Conservation (phyloP, 2,797 vertebrate genomes). For the Uromys caudimaculatus region DNA sequence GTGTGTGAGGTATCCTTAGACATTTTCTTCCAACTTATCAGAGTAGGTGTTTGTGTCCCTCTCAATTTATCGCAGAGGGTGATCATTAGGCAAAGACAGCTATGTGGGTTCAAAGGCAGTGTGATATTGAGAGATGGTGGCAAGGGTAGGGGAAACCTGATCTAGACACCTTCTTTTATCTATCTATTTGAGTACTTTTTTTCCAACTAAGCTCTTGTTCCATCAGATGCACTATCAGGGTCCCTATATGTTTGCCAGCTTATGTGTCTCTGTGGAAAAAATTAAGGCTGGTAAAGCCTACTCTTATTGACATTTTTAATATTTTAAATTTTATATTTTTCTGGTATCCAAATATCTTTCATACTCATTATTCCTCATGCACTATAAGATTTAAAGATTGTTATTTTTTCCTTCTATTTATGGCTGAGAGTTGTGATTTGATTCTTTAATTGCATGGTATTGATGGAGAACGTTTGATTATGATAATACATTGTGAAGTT, state of each 20-base stretch:
- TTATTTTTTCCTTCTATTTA: not conserved
- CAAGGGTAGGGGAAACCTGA: not conserved
- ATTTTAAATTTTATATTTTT: not conserved
- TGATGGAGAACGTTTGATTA: not conserved
- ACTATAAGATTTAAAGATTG: too few relatives aligned
- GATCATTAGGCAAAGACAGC: not conserved
- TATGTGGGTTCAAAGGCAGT: not conserved
- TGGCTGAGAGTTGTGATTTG: not conserved
- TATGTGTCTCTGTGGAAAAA: not conserved
- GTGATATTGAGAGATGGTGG: not conserved
- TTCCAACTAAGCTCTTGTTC: not conserved
- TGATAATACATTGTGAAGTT: not conserved
- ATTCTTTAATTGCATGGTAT: not conserved
- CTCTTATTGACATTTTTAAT: not conserved
- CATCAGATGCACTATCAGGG: not conserved
- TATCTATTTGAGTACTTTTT: too few relatives aligned
- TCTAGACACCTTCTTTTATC: not conserved
- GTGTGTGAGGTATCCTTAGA: not conserved
- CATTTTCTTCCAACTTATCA: not conserved
- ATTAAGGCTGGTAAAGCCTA: not conserved
- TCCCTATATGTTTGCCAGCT: not conserved
- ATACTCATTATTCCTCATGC: too few relatives aligned
- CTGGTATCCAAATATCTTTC: not conserved
- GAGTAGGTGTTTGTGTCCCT: not conserved
- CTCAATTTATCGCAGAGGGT: not conserved